Evolutionary conservation across 2,113 vertebrate genomes (phyloP), one percentile per base, ranked within the genome.

Genomic region (Acinonyx jubatus): DNA sequence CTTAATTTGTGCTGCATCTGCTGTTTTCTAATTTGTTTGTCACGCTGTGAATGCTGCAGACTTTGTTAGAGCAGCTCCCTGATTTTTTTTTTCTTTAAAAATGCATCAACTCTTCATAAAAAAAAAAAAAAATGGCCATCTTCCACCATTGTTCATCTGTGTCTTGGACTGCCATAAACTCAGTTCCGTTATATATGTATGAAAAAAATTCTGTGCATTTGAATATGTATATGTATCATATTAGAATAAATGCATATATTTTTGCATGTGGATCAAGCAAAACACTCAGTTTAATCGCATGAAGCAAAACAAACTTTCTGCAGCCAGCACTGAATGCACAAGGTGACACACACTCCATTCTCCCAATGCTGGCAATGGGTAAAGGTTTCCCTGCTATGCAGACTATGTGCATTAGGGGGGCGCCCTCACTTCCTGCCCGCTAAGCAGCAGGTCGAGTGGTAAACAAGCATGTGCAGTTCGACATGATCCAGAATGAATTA

Each of bases 1-100:
- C 99, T 99, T 99, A 99, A 99, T 99, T 99, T 99, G 99, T 99
- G 98, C 99, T 99, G 98, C 99, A 99, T 99, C 99, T 99, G 99
- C 99, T 99, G 98, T 98, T 99, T 99, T 98, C 98, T 99, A 99
- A 99, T 99, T 98, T 99, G 98, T 99, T 99, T 99, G 98, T 99
- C 98, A 99, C 98, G 98, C 99, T 99, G 99, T 97, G 99, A 99
- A 98, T 93, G 97, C 97, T 98, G 97, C 98, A 98, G 98, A 98
- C 92, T 98, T 97, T 98, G 98, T 98, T 98, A 98, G 97, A 98
- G 97, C 98, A 98, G 98, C 96, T 98, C 98, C 85, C 86, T 95
- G 97, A 85, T 97, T 95, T 96, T 94, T 98, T 98, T 85, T 98
- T 99, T 93, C 97, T 98, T 98, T 96, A 97, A 98, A 98, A 98